These are phyloP conservation scores for Ramazzottius varieornatus DNA, from an alignment of 2,888 invertebrate species.

Conservation along the genomic window DNA sequence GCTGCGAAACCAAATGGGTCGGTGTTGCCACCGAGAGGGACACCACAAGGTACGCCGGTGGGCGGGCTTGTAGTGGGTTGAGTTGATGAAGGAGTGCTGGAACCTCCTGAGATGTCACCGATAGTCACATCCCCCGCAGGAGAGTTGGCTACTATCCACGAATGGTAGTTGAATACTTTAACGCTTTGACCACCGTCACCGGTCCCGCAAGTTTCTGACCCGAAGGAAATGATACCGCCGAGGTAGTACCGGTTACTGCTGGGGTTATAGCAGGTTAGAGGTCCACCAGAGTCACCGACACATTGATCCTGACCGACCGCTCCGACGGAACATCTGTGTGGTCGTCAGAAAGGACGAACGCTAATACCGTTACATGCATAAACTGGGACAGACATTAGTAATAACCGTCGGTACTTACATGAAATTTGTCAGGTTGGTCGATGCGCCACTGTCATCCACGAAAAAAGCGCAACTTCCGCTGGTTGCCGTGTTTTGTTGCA, in stretches of 20 bases:
- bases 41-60: background rate
- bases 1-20: background rate
- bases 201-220: background rate
- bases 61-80: background rate
- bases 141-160: background rate
- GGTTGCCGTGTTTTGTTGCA: background rate
- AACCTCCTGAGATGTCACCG: too few species aligned
- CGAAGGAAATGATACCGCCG: background rate
- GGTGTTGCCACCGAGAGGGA: background rate
- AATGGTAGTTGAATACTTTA: background rate
- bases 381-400: background rate
- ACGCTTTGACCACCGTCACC: background rate
- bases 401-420: background rate
- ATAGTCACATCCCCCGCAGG: background rate
- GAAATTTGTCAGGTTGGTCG: background rate
- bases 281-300: background rate
- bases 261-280: background rate
- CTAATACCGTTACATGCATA: too few species aligned
- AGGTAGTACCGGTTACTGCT: background rate
- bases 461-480: background rate
- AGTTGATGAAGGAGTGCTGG: background rate
- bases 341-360: too few species aligned
- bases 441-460: background rate
- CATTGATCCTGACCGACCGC: background rate
- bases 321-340: background rate